Evolutionary conservation across 1,140 invertebrate species (phyloP).

Genomic region (Phymorhynchus buccinoides): DNA sequence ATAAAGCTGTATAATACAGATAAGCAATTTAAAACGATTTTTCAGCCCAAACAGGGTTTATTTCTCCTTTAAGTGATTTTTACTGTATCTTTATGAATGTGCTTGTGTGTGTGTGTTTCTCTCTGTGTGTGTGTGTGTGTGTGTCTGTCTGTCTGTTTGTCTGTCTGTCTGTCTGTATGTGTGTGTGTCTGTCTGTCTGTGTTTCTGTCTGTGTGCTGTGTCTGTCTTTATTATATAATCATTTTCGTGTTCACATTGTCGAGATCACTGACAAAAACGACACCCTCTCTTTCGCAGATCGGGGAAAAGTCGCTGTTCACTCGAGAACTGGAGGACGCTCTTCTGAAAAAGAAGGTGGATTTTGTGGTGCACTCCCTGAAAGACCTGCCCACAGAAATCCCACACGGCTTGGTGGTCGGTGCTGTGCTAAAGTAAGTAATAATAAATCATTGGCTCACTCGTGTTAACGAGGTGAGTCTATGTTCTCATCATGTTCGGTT

Average conservation of each 20-base stretch:
- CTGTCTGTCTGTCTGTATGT: not conserved
- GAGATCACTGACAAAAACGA: not conserved
- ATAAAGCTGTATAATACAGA: too few relatives aligned
- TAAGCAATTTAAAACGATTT: too few relatives aligned
- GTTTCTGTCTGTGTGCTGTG: not conserved
- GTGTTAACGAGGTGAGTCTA: too few relatives aligned
- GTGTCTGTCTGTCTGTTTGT: not conserved
- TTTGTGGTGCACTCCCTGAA: conserved; percentile 98
- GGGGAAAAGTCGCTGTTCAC: conserved; percentile 97
- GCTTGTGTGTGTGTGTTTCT: not conserved
- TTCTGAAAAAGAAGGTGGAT: conserved; percentile 86
- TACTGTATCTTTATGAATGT: not conserved
- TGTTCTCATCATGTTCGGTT: too few relatives aligned
- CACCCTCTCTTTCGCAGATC: conserved; percentile 75
- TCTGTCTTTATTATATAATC: not conserved
- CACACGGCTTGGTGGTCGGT: conserved; percentile 89
- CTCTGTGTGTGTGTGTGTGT: not conserved
- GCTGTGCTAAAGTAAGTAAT: conserved; percentile 85
- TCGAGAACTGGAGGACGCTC: conserved; percentile 91
- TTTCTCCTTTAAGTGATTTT: too few relatives aligned
- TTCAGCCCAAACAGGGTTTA: too few relatives aligned
- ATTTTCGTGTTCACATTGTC: not conserved
- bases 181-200: not conserved
- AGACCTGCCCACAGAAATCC: conserved; percentile 92
- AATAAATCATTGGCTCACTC: too few relatives aligned